Conservation (phyloP, 2,888 invertebrate species). For the Drosophila putrida region DNA sequence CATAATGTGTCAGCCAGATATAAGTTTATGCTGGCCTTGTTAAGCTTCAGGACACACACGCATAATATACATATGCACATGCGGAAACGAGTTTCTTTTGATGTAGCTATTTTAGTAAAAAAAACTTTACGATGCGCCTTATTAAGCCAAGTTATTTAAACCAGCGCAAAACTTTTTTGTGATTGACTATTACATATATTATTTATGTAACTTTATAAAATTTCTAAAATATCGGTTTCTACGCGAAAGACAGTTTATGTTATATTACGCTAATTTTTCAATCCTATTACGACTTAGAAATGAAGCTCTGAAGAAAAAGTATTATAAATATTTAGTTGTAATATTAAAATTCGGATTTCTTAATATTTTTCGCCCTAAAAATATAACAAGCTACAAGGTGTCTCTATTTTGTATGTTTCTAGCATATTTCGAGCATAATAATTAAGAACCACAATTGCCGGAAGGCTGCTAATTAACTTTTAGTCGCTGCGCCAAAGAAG, state of each 20-base stretch:
- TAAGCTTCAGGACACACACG: slow-evolving; percentile 35
- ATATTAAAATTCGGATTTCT: background rate
- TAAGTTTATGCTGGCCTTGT: slow-evolving; percentile 66
- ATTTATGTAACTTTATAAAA: background rate
- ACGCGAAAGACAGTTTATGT: background rate
- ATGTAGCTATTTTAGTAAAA: slow-evolving; percentile 8
- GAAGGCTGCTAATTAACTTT: slow-evolving; percentile 59
- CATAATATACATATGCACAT: background rate
- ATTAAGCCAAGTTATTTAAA: background rate
- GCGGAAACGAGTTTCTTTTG: slow-evolving; percentile 10
- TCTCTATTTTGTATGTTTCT: slow-evolving; percentile 4
- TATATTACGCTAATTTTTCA: background rate
- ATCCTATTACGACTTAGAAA: background rate
- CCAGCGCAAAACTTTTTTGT: background rate
- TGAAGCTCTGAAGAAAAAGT: background rate
- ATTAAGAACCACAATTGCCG: slow-evolving; percentile 26
- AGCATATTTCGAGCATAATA: slow-evolving; percentile 8
- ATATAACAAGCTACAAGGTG: background rate
- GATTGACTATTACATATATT: slow-evolving; percentile 3
- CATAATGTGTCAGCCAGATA: slow-evolving; percentile 64
- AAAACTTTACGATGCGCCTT: slow-evolving; percentile 17
- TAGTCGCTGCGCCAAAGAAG: slow-evolving; percentile 10
- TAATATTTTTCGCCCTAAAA: background rate
- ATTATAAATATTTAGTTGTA: background rate
- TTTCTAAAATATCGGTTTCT: background rate